A percentile compares a stretch with the other conserved stretches of the same genome.
Conservation (phyloP, 2,888 invertebrate species). For the Leptopilina syphax region DNA sequence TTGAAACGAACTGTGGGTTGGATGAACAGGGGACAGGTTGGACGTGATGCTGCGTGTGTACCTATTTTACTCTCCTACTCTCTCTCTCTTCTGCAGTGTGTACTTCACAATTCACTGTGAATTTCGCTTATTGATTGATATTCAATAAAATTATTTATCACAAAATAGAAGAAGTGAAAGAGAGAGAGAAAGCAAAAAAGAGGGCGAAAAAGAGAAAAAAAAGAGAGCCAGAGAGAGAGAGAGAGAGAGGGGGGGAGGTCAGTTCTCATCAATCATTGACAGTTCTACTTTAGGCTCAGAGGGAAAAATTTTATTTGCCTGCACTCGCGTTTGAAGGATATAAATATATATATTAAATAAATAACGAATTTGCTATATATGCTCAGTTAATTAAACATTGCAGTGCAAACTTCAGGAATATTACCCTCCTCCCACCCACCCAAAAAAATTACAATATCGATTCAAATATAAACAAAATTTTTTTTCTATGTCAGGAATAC, state of each 20-base stretch:
- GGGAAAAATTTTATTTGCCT: neutral
- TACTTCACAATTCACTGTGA: neutral
- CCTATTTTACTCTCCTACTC: neutral
- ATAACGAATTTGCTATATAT: neutral
- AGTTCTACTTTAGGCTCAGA: neutral
- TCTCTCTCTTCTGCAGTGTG: neutral
- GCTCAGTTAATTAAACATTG: too few species aligned
- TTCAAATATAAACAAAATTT: too few species aligned
- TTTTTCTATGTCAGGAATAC: too few species aligned
- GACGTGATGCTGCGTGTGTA: conserved; percentile 4
- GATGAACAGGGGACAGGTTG: conserved; percentile 33
- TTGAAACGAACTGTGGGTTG: conserved; percentile 27
- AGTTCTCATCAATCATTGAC: neutral
- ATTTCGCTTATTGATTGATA: conserved; percentile 6
- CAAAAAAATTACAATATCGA: too few species aligned
- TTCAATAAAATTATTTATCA: conserved; percentile 15
- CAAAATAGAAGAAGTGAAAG: neutral
- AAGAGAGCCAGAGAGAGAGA: too few species aligned
- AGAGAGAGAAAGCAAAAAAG: too few species aligned
- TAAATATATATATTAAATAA: neutral
- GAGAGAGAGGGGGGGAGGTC: neutral
- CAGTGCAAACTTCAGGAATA: too few species aligned
- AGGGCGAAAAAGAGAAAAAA: too few species aligned
- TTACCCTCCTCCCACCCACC: too few species aligned
- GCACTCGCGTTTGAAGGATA: too few species aligned